phyloP scores from a whole-genome alignment of 2,888 invertebrate species.

The Lysandra bellargus region DNA sequence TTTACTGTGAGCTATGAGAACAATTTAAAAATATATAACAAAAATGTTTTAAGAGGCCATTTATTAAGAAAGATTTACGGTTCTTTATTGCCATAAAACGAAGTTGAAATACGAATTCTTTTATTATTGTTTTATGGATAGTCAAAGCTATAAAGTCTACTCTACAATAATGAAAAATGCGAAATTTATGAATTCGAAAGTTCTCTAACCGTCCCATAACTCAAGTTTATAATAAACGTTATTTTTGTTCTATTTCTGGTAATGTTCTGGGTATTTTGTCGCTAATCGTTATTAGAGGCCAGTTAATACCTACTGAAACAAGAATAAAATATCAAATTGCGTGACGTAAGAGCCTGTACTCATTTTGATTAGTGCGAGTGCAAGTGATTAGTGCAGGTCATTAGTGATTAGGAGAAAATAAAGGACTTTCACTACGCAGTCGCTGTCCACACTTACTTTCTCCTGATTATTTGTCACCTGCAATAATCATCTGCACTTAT shows the following conservation, averaged over 20 bases:
- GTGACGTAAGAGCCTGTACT: too few species aligned
- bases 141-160: conserved; percentile 15
- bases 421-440: too few species aligned
- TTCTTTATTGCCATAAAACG: conserved; percentile 25
- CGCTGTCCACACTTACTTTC: too few species aligned
- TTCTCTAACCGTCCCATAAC: neutral
- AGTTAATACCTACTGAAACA: too few species aligned
- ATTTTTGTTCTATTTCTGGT: neutral
- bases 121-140: conserved; percentile 30
- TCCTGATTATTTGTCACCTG: too few species aligned
- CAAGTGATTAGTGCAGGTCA: too few species aligned
- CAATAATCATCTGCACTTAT: too few species aligned
- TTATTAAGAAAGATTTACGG: conserved; percentile 18
- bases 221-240: neutral
- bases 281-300: too few species aligned
- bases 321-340: too few species aligned
- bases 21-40: neutral
- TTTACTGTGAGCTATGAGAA: neutral
- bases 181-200: conserved; percentile 27
- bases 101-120: conserved; percentile 28
- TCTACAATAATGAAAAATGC: conserved; percentile 27
- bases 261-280: too few species aligned
- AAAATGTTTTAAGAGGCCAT: conserved; percentile 12
- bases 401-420: too few species aligned
- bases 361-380: too few species aligned